Evolutionary conservation across 2,797 vertebrate species (phyloP).

Genomic region (Sebastes nivosus): DNA sequence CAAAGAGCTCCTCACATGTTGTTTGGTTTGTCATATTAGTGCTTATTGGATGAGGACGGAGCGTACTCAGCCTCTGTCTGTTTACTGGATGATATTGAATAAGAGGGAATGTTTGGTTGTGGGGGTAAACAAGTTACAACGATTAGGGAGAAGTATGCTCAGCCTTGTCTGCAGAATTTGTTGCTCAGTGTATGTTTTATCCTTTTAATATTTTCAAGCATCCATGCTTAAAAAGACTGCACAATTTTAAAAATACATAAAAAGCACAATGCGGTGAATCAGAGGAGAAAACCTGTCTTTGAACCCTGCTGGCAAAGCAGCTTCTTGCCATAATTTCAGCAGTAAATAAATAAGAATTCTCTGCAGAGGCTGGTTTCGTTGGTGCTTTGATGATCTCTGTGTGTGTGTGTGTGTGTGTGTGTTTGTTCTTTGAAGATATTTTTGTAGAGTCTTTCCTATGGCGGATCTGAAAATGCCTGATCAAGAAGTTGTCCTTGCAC

Average conservation of each 20-base stretch:
- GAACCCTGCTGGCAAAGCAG: conserved; percentile 35
- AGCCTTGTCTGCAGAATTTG: background rate
- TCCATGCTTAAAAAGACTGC: background rate
- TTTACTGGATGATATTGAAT: conserved; percentile 17
- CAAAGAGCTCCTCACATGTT: conserved; percentile 8
- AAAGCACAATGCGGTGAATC: conserved; percentile 36
- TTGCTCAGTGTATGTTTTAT: conserved; percentile 11
- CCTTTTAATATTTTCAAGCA: conserved; percentile 15
- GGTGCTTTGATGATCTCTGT: background rate
- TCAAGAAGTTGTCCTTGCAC: conserved; percentile 18
- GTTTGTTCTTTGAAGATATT: conserved; percentile 29
- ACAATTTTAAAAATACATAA: conserved; percentile 14
- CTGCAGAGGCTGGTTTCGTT: conserved; percentile 10
- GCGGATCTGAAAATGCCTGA: conserved; percentile 26
- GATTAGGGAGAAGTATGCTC: background rate
- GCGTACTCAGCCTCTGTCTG: background rate
- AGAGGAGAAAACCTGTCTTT: conserved; percentile 44
- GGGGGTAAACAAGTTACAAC: background rate
- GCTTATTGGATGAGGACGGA: background rate
- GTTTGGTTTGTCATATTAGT: conserved; percentile 24
- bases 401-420: conserved; percentile 1
- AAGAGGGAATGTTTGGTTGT: background rate
- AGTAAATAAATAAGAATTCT: conserved; percentile 38
- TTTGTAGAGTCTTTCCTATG: background rate
- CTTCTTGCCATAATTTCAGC: conserved; percentile 17